Percentiles rank a stretch among this genome's conserved stretches.
Conservation (phyloP, 2,113 vertebrate genomes). For the Heterocephalus glaber region DNA sequence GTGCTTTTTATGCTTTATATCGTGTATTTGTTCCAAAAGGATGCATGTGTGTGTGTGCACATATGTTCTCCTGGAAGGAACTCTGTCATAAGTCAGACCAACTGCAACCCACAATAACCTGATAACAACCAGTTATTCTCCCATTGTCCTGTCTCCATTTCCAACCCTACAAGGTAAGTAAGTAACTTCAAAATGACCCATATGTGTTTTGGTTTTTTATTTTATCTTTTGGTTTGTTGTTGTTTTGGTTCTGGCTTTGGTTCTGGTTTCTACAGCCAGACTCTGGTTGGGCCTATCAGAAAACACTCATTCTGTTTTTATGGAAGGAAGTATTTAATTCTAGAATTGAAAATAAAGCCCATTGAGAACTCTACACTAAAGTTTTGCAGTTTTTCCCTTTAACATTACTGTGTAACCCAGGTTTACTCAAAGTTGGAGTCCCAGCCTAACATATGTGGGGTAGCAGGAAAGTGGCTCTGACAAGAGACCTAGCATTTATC, state of each 20-base stretch:
- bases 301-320: background rate
- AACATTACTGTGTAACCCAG: too few relatives aligned
- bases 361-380: background rate
- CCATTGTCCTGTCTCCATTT: background rate
- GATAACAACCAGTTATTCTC: background rate
- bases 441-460: rapidly evolving
- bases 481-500: background rate
- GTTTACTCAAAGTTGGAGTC: background rate
- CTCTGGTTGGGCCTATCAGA: too few relatives aligned
- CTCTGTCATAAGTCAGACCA: background rate
- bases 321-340: background rate
- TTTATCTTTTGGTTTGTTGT: background rate
- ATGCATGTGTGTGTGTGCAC: too few relatives aligned
- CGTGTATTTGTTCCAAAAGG: background rate
- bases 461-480: background rate
- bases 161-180: background rate
- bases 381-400: background rate
- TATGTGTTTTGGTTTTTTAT: background rate
- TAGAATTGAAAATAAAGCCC: background rate
- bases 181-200: background rate
- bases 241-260: background rate
- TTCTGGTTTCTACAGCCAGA: background rate
- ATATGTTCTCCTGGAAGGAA: background rate
- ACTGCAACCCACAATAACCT: background rate
- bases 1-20: background rate